A percentile compares a stretch with the other conserved stretches of the same genome.
Conservation (phyloP, 2,113 vertebrate genomes). For the Sinocyclocheilus grahami region DNA sequence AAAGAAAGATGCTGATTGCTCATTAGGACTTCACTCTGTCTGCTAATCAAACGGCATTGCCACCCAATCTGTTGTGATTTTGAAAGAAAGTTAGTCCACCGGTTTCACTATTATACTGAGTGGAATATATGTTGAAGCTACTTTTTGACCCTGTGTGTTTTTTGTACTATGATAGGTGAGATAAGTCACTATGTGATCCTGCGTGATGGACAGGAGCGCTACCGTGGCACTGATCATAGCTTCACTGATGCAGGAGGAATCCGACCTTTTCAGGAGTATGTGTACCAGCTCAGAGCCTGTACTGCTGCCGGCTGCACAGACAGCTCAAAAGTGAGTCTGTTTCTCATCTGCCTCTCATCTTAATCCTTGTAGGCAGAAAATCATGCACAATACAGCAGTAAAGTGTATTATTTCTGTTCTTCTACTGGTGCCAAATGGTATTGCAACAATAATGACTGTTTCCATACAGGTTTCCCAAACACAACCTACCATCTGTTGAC, state of each 20-base stretch:
- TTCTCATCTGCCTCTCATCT: neutral
- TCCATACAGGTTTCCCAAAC: neutral
- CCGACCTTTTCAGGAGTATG: conserved; percentile 83
- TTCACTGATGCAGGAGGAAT: conserved; percentile 85
- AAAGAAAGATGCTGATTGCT: conserved; percentile 61
- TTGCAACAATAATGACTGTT: neutral
- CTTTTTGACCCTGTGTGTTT: conserved; percentile 8
- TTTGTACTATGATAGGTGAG: conserved; percentile 72
- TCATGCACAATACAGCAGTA: neutral
- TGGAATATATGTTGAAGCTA: neutral
- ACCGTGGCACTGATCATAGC: conserved; percentile 77
- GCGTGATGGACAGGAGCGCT: conserved; percentile 83
- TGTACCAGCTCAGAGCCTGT: conserved; percentile 85
- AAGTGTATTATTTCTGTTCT: neutral
- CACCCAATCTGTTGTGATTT: conserved; percentile 58
- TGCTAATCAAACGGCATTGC: conserved; percentile 56
- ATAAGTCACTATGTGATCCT: conserved; percentile 85
- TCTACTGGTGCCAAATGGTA: neutral
- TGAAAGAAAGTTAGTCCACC: conserved; percentile 30
- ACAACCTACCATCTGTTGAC: neutral
- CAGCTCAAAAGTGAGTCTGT: conserved; percentile 79
- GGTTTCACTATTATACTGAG: neutral
- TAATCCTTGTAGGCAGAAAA: neutral
- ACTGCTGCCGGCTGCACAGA: conserved; percentile 81
- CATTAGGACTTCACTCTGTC: conserved; percentile 55